Base-by-base conservation (phyloP, 1,140 invertebrate genomes). In the Drosophila repleta region DNA sequence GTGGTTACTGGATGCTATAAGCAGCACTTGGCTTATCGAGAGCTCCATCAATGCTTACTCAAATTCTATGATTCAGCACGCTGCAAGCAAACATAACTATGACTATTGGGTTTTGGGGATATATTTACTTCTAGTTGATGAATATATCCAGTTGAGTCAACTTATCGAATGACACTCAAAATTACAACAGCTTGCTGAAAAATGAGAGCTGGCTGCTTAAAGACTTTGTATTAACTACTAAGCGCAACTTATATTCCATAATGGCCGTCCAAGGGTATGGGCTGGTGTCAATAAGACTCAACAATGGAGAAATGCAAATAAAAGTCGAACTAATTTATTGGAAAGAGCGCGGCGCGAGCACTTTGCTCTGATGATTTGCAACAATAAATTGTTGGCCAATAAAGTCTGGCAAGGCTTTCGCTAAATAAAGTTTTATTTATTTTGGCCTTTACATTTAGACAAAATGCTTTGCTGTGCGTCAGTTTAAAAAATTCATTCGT, bases 201-300 rank as follows among this genome's bases (percentile, higher is more conserved):
- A 43, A 45, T 63, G 51, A n/a, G 56, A 61, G 78, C 79, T 73
- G 66, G 80, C 68, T 85, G 68, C 80, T 84, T 84, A 84, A 84
- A 84, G 85, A 81, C 81, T 84, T 84, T 84, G 76, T 81, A 84
- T 84, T 84, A 84, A 84, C 76, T 84, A 84, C 85, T 84, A 85
- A 84, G 85, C 80, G 81, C 73, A 84, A 85, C 76, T 84, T 85
- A 75, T 85, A 84, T 85, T 79, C 81, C 77, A 80, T 85, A 85
- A 84, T 72, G 73, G 64, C 61, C 56, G 67, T 76, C 49, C n/a
- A n/a, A n/a, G n/a, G n/a, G n/a, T n/a, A n/a, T n/a, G n/a, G n/a
- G n/a, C n/a, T n/a, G n/a, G n/a, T n/a, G n/a, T n/a, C n/a, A n/a
- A n/a, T n/a, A n/a, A n/a, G n/a, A 73, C 13, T 13, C 55, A 35